Evolutionary conservation across 1,140 invertebrate species (phyloP), one percentile per base, ranked within the genome.

Genomic region (Plectrocnemia conspersa): DNA sequence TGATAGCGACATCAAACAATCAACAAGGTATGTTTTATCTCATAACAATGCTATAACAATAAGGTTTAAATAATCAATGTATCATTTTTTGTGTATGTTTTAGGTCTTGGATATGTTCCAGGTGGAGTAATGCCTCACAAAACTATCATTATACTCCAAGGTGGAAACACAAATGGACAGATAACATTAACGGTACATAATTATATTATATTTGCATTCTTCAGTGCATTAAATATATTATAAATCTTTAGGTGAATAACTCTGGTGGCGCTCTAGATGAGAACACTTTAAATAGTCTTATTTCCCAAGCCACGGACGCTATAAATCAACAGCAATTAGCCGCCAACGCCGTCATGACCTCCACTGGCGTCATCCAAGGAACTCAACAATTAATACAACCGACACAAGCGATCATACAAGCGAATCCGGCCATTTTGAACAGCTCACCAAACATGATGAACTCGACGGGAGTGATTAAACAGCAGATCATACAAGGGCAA

Each of bases 141-240:
- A 49, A 76, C 74, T 0, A 75, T 76, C 16, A 75, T 76, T 21
- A 75, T 76, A 52, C 70, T 76, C 2, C 74, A 76, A 55, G 70
- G 71, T 9, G 66, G 68, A 0, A 69, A 68, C 11, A 68, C 69
- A 0, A 69, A 69, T 3, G 67, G 70, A n/a, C 74, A 72, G 4
- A 64, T 76, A 1, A 76, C 74, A 22, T 59, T 76, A 0, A 75
- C 74, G 54, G 74, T 76, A 49, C 46, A 29, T 22, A 22, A 16
- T 29, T 21, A 18, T 47, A 15, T 22, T 41, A 41, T 9, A 47
- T 21, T 21, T 15, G 2, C 6, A 25, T 33, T 33, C 4, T 47
- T 9, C 19, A 2, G 3, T 47, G 23, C 18, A 22, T 13, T 27
- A 40, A 11, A 22, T 19, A 7, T 21, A 6, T 9, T 44, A 11